phyloP scores from a whole-genome alignment of 2,888 invertebrate genomes.

The Pilophorus perplexus region DNA sequence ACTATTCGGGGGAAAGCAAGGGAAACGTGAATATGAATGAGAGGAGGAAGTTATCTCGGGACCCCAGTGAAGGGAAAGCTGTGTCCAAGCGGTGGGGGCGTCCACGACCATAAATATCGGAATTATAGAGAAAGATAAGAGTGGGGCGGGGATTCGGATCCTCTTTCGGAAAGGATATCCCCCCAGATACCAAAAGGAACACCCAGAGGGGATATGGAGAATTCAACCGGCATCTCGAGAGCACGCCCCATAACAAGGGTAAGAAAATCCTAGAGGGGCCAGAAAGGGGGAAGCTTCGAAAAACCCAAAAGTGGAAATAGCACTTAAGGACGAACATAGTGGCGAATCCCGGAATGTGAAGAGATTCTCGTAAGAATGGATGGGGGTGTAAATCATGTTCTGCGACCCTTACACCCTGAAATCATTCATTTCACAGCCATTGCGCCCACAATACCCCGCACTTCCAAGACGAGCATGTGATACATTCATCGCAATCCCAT shows the following conservation, averaged over 20 bases:
- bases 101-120: slow-evolving; percentile 32
- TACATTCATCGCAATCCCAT: slow-evolving; percentile 8
- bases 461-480: no score
- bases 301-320: slow-evolving; percentile 31
- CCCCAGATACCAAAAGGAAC: slow-evolving; percentile 11
- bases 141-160: slow-evolving; percentile 22
- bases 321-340: slow-evolving; percentile 30
- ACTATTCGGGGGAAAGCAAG: slow-evolving; percentile 13
- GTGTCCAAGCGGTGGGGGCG: slow-evolving; percentile 24
- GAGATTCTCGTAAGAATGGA: slow-evolving; percentile 30
- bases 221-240: slow-evolving; percentile 5
- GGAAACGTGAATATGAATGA: slow-evolving; percentile 38
- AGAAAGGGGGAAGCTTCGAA: slow-evolving; percentile 9
- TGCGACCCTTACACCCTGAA: slow-evolving; percentile 14
- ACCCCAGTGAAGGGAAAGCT: slow-evolving; percentile 14
- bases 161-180: slow-evolving; percentile 27
- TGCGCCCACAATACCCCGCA: slow-evolving; percentile 8
- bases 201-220: slow-evolving; percentile 8
- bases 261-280: background rate
- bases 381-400: slow-evolving; percentile 32
- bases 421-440: slow-evolving; percentile 13
- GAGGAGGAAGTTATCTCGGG: slow-evolving; percentile 35
- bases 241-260: slow-evolving; percentile 21
- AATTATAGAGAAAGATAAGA: slow-evolving; percentile 32
- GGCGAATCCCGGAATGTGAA: slow-evolving; percentile 29